phyloP scores from a whole-genome alignment of 2,113 vertebrate genomes.

The Atractosteus spatula region DNA sequence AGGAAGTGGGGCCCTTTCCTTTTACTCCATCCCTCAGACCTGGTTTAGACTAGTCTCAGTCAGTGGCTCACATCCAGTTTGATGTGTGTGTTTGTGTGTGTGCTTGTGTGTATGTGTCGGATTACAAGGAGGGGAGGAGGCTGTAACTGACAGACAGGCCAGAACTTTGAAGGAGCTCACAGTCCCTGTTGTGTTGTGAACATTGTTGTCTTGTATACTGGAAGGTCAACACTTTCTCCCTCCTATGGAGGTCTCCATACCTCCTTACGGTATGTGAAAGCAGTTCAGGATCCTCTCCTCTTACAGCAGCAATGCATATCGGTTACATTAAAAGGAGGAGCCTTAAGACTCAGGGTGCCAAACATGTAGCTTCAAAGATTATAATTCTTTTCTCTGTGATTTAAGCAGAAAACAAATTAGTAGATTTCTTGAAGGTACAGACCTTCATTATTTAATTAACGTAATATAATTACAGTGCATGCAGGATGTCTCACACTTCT shows the following conservation, averaged over 20 bases:
- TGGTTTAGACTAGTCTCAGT: constrained; percentile 18
- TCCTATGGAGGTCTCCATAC: neutral
- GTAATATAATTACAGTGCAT: too few species aligned
- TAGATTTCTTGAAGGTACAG: too few species aligned
- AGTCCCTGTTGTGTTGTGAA: neutral
- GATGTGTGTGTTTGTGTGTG: neutral
- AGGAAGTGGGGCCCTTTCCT: constrained; percentile 63
- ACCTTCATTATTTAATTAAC: too few species aligned
- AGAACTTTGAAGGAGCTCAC: neutral
- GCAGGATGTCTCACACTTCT: too few species aligned
- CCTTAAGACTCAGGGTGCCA: neutral
- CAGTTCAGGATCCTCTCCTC: neutral
- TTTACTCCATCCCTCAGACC: constrained; percentile 44
- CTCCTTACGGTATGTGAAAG: neutral
- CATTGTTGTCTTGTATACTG: neutral
- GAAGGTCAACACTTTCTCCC: neutral
- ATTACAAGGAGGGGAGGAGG: neutral
- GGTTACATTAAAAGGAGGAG: neutral
- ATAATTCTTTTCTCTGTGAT: too few species aligned
- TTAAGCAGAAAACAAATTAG: too few species aligned
- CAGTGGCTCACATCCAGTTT: neutral
- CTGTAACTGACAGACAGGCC: too few species aligned
- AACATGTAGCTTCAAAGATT: too few species aligned
- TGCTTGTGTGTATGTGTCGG: neutral
- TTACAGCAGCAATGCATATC: neutral